phyloP scores from a whole-genome alignment of 1,140 invertebrate genomes.

The Monomorium pharaonis region DNA sequence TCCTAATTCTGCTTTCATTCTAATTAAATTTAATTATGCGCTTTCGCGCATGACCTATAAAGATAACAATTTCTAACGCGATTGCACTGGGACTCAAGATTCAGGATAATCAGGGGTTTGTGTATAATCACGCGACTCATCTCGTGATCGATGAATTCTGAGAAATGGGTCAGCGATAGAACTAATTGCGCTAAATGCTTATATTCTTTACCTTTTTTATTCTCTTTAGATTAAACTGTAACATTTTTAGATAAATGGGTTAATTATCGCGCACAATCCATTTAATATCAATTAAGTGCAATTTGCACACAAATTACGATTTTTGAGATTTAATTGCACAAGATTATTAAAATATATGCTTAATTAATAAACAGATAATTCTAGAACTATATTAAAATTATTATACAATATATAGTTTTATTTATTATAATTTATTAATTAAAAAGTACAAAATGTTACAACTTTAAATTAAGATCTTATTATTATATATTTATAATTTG shows the following conservation, averaged over 20 bases:
- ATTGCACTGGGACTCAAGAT: conserved; percentile 38
- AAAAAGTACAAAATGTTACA: neutral
- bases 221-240: conserved; percentile 44
- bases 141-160: conserved; percentile 61
- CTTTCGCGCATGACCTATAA: conserved; percentile 23
- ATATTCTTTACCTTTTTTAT: conserved; percentile 16
- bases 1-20: conserved; percentile 32
- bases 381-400: neutral
- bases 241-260: conserved; percentile 41
- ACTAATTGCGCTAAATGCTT: conserved; percentile 54
- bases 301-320: neutral
- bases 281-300: neutral
- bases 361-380: conserved; percentile 3
- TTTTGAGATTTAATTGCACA: neutral
- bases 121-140: conserved; percentile 27
- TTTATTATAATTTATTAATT: conserved; percentile 7
- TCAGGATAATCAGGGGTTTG: conserved; percentile 62
- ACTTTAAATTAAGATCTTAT: too few relatives aligned
- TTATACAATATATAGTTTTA: neutral
- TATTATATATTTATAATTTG: neutral
- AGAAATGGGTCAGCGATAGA: conserved; percentile 46
- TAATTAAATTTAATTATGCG: conserved; percentile 56
- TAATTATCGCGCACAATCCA: neutral
- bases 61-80: conserved; percentile 38
- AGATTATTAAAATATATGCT: neutral